Evolutionary conservation across 2,888 invertebrate genomes (phyloP).

Genomic region (Drosophila birchii): DNA sequence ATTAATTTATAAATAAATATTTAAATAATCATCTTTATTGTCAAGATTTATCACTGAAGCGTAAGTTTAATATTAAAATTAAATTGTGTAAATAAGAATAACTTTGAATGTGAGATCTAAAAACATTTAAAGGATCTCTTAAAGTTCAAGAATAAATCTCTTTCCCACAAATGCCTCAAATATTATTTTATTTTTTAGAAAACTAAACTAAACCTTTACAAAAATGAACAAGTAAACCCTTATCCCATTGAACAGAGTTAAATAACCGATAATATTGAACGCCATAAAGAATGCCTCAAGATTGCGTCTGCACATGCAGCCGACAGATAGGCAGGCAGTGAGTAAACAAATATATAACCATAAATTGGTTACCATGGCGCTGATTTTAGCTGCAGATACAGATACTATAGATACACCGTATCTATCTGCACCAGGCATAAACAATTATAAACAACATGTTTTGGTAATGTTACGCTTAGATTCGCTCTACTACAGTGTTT

Average conservation of each 20-base stretch:
- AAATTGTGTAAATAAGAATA: not conserved
- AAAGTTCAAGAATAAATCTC: not conserved
- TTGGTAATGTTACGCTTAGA: constrained; percentile 66
- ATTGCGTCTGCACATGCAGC: constrained; percentile 33
- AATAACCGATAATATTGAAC: not conserved
- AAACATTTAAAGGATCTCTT: not conserved
- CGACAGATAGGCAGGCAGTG: constrained; percentile 13
- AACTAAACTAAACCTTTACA: not conserved
- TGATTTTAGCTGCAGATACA: constrained; percentile 57
- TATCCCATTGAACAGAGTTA: not conserved
- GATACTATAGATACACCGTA: constrained; percentile 13
- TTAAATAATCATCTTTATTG: too few species aligned
- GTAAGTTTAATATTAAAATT: too few species aligned
- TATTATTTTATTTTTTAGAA: not conserved
- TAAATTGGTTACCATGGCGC: constrained; percentile 53
- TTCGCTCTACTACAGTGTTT: constrained; percentile 38
- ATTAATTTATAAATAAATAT: not conserved
- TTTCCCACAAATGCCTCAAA: not conserved
- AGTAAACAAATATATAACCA: constrained; percentile 55
- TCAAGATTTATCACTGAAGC: too few species aligned
- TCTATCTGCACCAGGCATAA: constrained; percentile 46
- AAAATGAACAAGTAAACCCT: too few species aligned
- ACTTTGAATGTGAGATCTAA: not conserved
- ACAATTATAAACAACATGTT: constrained; percentile 67
- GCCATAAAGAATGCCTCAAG: constrained; percentile 6